Base-by-base conservation (phyloP, 2,797 vertebrate genomes). In the Pipistrellus pipistrellus region DNA sequence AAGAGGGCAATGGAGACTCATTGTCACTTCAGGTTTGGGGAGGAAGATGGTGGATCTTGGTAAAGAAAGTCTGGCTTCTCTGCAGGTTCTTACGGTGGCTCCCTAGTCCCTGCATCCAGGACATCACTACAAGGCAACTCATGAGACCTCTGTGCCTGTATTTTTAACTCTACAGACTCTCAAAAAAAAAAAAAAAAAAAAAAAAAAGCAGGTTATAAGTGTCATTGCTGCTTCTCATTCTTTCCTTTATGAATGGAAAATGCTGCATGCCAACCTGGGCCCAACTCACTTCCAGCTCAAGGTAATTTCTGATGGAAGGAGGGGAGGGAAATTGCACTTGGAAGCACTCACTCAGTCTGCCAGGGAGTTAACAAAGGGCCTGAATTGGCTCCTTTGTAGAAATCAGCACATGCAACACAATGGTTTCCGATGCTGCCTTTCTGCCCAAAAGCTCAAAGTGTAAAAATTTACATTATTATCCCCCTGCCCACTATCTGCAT, bases 271-370 rank as follows among this genome's bases (percentile, higher is more conserved):
- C 53, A 35, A 53, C 15, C 25, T 15, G 41, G 71, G 51, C 66
- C 23, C 0, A 0, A 12, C 55, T 80, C 57, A 55, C 66, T 85
- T 82, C 69, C 64, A 75, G 93, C 59, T 78, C 48, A 14, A 72
- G 90, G 92, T 64, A 21, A 84, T 95, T 93, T 85, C 77, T 78
- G 59, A 82, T 88, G 94, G 87, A 88, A 95, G 57, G 30, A 92
- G 66, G 59, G 86, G 76, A 77, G 32, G 66, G 38, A 95, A 91
- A 87, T 72, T 32, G 30, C 76, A 48, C 46, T 69, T 55, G 76
- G 92, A 88, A 91, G 46, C 27, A 55, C 68, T 78, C 51, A n/a
- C 86, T 89, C 68, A 4, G 48, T 75, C 59, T 41, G 53, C 92
- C 41, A 46, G 46, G 30, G 59, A 88, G 68, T 81, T 89, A 83